phyloP scores from a whole-genome alignment of 2,888 invertebrate genomes.

The Erpobdella octoculata region DNA sequence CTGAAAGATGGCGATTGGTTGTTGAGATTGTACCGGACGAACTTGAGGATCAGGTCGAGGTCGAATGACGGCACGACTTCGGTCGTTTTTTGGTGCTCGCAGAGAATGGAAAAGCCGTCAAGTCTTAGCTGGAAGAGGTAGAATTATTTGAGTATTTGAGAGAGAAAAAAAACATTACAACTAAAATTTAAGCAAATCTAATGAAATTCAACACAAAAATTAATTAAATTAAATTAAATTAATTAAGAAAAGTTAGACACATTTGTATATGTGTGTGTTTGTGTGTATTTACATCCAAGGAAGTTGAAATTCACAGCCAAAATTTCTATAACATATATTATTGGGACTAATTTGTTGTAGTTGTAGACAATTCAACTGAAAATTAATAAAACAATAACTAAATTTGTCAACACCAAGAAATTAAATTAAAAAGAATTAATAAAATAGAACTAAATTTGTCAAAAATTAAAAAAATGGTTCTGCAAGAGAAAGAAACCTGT shows the following conservation, averaged over 20 bases:
- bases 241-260: no score
- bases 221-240: not conserved
- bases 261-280: no score
- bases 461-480: not conserved
- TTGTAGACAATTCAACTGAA: not conserved
- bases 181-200: not conserved
- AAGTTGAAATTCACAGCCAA: not conserved
- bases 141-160: not conserved
- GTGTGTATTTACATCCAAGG: not conserved
- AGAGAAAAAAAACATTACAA: not conserved
- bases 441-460: not conserved
- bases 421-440: not conserved
- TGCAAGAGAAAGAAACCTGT: not conserved
- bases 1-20: slow-evolving; percentile 64
- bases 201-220: slow-evolving; percentile 15
- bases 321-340: not conserved
- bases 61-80: slow-evolving; percentile 61
- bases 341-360: not conserved
- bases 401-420: no score
- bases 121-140: slow-evolving; percentile 60
- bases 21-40: slow-evolving; percentile 64
- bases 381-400: no score
- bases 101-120: slow-evolving; percentile 63
- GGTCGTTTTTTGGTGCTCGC: slow-evolving; percentile 67
- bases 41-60: slow-evolving; percentile 60